Evolutionary conservation across 2,888 invertebrate genomes (phyloP).

Genomic region (Adelognathus sp.): DNA sequence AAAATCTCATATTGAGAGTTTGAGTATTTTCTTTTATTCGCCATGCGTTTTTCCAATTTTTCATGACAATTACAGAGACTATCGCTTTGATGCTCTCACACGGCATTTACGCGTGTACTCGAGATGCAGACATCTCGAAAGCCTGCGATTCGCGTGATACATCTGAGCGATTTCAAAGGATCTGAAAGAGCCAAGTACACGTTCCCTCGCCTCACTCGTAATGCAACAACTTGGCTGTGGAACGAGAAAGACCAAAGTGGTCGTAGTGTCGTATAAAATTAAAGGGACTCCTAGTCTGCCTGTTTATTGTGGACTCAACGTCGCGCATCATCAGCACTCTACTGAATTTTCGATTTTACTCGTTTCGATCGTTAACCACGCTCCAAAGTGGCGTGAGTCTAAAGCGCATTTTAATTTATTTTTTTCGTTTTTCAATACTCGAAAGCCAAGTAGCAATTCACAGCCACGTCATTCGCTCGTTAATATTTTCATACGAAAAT

Average conservation of each 20-base stretch:
- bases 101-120: neutral
- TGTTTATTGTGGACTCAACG: constrained; percentile 49
- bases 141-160: neutral
- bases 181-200: constrained; percentile 3
- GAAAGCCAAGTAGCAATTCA: neutral
- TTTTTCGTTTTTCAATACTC: constrained; percentile 10
- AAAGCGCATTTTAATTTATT: neutral
- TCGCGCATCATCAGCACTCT: constrained; percentile 18
- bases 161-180: constrained; percentile 12
- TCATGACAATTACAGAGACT: too few relatives aligned
- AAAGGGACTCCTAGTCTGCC: constrained; percentile 13
- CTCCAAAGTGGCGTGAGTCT: neutral
- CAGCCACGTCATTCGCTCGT: neutral
- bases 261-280: constrained; percentile 16
- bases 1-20: too few relatives aligned
- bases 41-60: too few relatives aligned
- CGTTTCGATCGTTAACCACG: constrained; percentile 19
- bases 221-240: neutral
- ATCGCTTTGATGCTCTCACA: neutral
- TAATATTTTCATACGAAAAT: constrained; percentile 36
- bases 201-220: neutral
- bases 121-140: neutral
- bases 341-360: constrained; percentile 50
- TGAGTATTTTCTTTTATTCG: too few relatives aligned
- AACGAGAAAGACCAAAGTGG: neutral